Evolutionary conservation across 1,140 invertebrate species (phyloP).

Genomic region (Dendrolimus punctatus): DNA sequence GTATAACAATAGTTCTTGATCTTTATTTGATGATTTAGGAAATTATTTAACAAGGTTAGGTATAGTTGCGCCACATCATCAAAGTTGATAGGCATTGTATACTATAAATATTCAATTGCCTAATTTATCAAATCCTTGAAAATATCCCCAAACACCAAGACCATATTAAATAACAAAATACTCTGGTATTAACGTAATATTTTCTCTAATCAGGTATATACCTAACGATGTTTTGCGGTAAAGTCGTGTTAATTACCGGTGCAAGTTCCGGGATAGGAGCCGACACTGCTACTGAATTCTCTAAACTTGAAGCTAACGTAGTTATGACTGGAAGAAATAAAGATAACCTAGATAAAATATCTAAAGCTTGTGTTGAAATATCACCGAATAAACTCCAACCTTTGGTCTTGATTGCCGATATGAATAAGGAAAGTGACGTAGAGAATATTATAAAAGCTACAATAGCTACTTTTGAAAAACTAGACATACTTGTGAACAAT

Average conservation of each 20-base stretch:
- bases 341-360: slow-evolving; percentile 62
- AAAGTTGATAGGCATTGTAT: too few relatives aligned
- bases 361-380: slow-evolving; percentile 73
- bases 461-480: slow-evolving; percentile 72
- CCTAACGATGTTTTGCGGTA: slow-evolving; percentile 72
- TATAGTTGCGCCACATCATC: too few relatives aligned
- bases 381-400: slow-evolving; percentile 62
- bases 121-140: too few relatives aligned
- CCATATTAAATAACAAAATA: too few relatives aligned
- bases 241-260: slow-evolving; percentile 82
- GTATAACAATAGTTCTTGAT: too few relatives aligned
- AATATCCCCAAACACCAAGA: too few relatives aligned
- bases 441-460: slow-evolving; percentile 75
- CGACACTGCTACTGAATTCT: slow-evolving; percentile 82
- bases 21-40: too few relatives aligned
- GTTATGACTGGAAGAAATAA: slow-evolving; percentile 76
- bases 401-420: slow-evolving; percentile 74
- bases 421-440: slow-evolving; percentile 77
- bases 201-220: too few relatives aligned
- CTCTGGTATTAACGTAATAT: too few relatives aligned
- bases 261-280: slow-evolving; percentile 91
- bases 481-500: slow-evolving; percentile 86
- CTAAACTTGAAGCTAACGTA: slow-evolving; percentile 78
- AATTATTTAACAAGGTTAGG: too few relatives aligned
- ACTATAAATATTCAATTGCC: too few relatives aligned